Evolutionary conservation across 2,797 vertebrate species (phyloP), one percentile per base, ranked within the genome.

Genomic region (Sandelia bainsii): DNA sequence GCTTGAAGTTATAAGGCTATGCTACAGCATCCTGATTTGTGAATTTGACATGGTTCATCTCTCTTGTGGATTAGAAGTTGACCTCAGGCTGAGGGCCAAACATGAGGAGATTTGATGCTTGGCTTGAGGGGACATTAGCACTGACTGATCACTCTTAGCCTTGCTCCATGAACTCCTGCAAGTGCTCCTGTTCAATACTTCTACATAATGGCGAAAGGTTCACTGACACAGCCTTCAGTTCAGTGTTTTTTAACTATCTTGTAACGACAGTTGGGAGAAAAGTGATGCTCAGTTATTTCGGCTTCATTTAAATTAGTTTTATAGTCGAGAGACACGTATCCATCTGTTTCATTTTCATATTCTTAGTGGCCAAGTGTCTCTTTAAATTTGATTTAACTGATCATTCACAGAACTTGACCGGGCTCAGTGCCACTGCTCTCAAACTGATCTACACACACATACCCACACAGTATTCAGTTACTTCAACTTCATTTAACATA

Each of bases 11-110:
- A 84, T 80, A 72, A 72, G 63, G 72, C 62, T 62, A 65, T 46
- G 58, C 68, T 58, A 72, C 72, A 71, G 56, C 42, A 78, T 78
- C 62, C 75, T 79, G 81, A 89, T 89, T 87, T 84, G 74, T 81
- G 72, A 89, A 81, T 88, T 86, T 79, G 83, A 90, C 87, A 83
- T 71, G 81, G 86, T 89, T 86, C 83, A 89, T 89, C 87, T 89
- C 72, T 69, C 75, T 60, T 65, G 85, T 77, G 85, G 82, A 93
- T 91, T 87, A 87, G 76, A 91, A 69, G 78, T 63, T 87, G 90
- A 92, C 89, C 82, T 87, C 82, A 88, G 91, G 84, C 87, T 77
- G 71, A 70, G 72, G 78, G 83, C 84, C 90, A 91, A 87, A 87
- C 89, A 90, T 39, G 79, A 88, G 64, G 83, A 85, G 85, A 91